These are phyloP conservation scores for Spilogale gracilis DNA, from an alignment of 2,113 vertebrate species.

Conservation along the genomic window DNA sequence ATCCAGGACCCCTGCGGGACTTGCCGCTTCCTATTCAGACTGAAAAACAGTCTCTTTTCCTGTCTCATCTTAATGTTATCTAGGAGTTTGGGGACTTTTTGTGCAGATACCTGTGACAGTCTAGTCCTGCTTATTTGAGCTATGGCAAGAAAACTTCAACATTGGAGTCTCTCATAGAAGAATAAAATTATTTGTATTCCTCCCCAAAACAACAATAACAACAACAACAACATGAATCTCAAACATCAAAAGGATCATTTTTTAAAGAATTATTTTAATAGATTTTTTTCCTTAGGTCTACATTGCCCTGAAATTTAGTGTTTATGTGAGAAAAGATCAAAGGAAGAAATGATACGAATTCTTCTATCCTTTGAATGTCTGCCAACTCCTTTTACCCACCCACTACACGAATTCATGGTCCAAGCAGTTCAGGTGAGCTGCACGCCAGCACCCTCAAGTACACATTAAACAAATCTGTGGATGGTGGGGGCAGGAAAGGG, in stretches of 20 bases:
- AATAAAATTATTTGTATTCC: slow-evolving; percentile 45
- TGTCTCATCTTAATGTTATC: background rate
- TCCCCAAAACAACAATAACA: background rate
- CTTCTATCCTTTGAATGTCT: background rate
- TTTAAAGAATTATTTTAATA: slow-evolving; percentile 46
- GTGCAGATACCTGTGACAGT: background rate
- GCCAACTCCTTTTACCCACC: background rate
- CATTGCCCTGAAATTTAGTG: background rate
- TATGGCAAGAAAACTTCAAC: slow-evolving; percentile 61
- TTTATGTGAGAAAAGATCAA: slow-evolving; percentile 38
- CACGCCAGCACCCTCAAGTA: background rate
- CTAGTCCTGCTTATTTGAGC: slow-evolving; percentile 58
- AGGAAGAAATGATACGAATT: background rate
- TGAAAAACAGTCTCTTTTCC: background rate
- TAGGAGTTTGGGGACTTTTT: slow-evolving; percentile 61
- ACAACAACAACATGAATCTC: background rate
- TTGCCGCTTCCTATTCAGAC: background rate
- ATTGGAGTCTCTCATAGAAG: background rate
- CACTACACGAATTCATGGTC: background rate
- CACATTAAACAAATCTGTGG: background rate
- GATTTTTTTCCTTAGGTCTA: background rate
- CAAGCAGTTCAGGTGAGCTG: background rate
- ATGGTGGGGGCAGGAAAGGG: background rate
- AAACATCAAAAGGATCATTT: background rate
- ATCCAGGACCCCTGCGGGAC: background rate